Conservation (phyloP, 2,113 vertebrate species). For the Hippocampus guttulatus region DNA sequence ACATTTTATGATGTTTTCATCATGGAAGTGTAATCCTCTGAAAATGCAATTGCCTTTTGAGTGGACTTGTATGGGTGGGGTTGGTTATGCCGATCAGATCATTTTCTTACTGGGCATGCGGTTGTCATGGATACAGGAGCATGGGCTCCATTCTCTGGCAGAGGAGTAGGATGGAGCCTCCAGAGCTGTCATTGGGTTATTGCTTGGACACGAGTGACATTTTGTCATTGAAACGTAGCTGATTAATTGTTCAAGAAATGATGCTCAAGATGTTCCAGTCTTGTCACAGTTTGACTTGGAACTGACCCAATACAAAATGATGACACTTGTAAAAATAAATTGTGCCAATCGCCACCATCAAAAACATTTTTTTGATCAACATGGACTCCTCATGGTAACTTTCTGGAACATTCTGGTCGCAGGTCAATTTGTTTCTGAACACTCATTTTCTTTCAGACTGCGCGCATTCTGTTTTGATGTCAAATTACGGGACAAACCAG, state of each 20-base stretch:
- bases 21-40: neutral
- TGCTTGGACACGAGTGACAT: too few species aligned
- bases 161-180: constrained; percentile 17
- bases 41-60: neutral
- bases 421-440: constrained; percentile 10
- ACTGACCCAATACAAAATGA: neutral
- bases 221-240: neutral
- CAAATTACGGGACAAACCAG: constrained; percentile 15
- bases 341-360: constrained; percentile 22
- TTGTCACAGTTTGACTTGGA: neutral
- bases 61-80: neutral
- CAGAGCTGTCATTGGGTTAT: neutral
- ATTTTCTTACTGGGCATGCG: constrained; percentile 39
- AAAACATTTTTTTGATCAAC: neutral
- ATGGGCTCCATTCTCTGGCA: constrained; percentile 10
- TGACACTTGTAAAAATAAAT: neutral
- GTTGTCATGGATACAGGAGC: constrained; percentile 12
- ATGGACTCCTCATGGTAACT: neutral
- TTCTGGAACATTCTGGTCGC: constrained; percentile 50
- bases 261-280: neutral
- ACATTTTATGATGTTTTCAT: neutral
- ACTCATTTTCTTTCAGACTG: neutral
- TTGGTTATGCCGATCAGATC: constrained; percentile 16
- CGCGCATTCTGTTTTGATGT: neutral
- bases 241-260: neutral